Evolutionary conservation across 2,888 invertebrate genomes (phyloP), one percentile per base, ranked within the genome.

Genomic region (Molorchus minor): DNA sequence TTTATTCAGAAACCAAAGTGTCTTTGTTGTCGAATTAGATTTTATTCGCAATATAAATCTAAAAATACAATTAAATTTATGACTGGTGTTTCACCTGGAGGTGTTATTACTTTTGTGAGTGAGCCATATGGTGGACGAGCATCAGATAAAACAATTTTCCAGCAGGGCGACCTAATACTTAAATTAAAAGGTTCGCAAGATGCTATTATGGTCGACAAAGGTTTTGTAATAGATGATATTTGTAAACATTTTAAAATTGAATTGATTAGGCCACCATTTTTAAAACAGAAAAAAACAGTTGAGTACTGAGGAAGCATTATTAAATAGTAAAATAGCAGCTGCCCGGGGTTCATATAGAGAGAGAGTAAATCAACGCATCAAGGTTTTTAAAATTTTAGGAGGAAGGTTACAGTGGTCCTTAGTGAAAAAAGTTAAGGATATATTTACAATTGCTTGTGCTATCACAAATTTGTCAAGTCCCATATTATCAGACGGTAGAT

Each of bases 331-430:
- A 51, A 29, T 51, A 36, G 49, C 49, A 36, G 35, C 49, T 17
- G 49, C 40, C 4, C 15, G 40, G 1, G 40, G n/a, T 40, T 2
- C 40, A 40, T 16, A 40, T 40, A 13, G 43, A 43, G 25, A 40
- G 61, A 15, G 4, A n/a, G n/a, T 38, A 17, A 59, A 46, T n/a
- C 55, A 61, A 29, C 29, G 61, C 33, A 49, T 58, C 1, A 61
- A 61, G 38, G 21, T 46, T 1, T 57, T 61, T 20, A 41, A 56
- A 49, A 61, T 58, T n/a, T 49, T 58, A 13, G 12, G 54, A 49
- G 43, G 43, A 20, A 43, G 13, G 13, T 20, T 43, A 8, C 20
- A 43, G 20, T 4, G 43, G 43, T 20, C 43, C 2, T 13, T 43
- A 3, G 43, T 43, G 4, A 17, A 17, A 12, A 20, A 20, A 12